Base-by-base conservation (phyloP, 2,888 invertebrate species). In the Pyralis farinalis region DNA sequence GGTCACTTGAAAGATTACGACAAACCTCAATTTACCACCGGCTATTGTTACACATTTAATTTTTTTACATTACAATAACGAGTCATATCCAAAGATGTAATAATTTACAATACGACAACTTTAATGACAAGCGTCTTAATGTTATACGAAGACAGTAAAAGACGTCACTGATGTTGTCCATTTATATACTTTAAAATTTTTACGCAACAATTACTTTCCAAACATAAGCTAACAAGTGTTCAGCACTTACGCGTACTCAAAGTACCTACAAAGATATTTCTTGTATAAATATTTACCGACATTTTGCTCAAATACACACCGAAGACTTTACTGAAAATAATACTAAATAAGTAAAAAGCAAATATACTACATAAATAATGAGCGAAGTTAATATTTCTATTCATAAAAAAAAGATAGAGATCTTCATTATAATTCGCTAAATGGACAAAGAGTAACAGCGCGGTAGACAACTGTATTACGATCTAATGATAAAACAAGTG, bases 1-100 rank as follows among this genome's bases (percentile, higher is more conserved):
- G 76, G 78, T 81, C 83, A 78, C 74, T 74, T 73, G 72, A 74
- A 80, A 80, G 71, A 67, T 68, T 72, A 73, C 60, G 73, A 70
- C 82, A 82, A 80, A 74, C 53, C 47, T 60, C 62, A 62, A 65
- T 65, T 66, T 49, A 68, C 57, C 61, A 70, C 74, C 75, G 72
- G 75, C 80, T 80, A 72, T 80, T 69, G 74, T 71, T 68, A 66
- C 58, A 47, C 73, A 73, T 77, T 78, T 78, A 64, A 63, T 65
- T 69, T 60, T 65, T 59, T 48, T 43, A 42, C 39, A 46, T 44
- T 42, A 40, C 42, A 46, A 46, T 51, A 46, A 49, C 44, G 39
- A 36, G 53, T 45, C 49, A 43, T 34, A 46, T 56, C 41, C 40
- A 46, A 49, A 44, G 37, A 32, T 35, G 33, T 38, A 31, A 16